phyloP scores from a whole-genome alignment of 2,888 invertebrate genomes.

The Palloptera scutellata region DNA sequence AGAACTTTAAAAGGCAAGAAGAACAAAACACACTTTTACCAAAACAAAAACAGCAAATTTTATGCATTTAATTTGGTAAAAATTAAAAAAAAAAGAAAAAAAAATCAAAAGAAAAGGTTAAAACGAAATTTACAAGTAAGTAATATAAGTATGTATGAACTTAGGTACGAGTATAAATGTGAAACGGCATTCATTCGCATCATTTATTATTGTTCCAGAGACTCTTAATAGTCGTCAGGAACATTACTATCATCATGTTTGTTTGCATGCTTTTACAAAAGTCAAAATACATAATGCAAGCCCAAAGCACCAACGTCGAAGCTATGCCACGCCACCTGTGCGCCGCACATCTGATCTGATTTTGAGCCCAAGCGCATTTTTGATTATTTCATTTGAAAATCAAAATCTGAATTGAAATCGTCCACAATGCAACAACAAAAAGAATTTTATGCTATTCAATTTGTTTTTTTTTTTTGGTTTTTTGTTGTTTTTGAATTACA shows the following conservation, averaged over 20 bases:
- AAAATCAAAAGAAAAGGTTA: not conserved
- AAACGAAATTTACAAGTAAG: too few species aligned
- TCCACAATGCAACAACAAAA: slow-evolving; percentile 32
- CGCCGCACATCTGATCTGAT: slow-evolving; percentile 23
- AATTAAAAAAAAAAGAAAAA: slow-evolving; percentile 6
- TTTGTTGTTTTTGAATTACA: not conserved
- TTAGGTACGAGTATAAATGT: not conserved
- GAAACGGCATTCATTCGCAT: not conserved
- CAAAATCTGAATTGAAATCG: slow-evolving; percentile 36
- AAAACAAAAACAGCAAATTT: not conserved
- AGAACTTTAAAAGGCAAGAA: not conserved
- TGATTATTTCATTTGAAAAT: slow-evolving; percentile 25
- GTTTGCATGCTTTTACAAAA: too few species aligned
- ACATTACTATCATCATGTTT: too few species aligned
- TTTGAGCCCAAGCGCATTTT: slow-evolving; percentile 20
- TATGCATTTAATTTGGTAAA: slow-evolving; percentile 7
- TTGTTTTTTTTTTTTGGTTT: not conserved
- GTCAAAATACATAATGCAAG: too few species aligned
- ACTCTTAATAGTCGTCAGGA: too few species aligned
- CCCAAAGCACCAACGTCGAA: too few species aligned
- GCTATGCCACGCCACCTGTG: slow-evolving; percentile 23
- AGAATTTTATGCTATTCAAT: slow-evolving; percentile 8
- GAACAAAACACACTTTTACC: not conserved
- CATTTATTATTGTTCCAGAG: not conserved
- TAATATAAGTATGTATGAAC: not conserved